phyloP scores from a whole-genome alignment of 2,888 invertebrate species.

The Scaptomyza caliginosa region DNA sequence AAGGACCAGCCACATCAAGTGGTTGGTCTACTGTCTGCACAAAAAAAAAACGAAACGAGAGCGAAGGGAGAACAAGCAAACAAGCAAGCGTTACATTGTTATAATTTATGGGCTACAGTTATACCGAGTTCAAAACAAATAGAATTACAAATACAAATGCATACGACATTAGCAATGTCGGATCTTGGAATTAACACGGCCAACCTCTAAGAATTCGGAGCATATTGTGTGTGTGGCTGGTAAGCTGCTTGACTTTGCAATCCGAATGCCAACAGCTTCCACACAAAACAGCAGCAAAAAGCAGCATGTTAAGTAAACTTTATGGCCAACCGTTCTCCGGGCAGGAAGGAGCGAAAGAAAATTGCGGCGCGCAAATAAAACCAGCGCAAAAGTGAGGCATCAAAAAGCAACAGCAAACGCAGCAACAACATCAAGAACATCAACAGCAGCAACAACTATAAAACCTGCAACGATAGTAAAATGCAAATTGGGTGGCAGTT shows the following conservation, averaged over 20 bases:
- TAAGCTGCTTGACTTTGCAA: slow-evolving; percentile 74
- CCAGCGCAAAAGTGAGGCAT: slow-evolving; percentile 72
- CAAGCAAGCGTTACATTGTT: slow-evolving; percentile 58
- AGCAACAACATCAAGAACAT: slow-evolving; percentile 38
- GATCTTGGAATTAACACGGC: slow-evolving; percentile 59
- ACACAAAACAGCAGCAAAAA: slow-evolving; percentile 20
- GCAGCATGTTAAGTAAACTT: slow-evolving; percentile 78
- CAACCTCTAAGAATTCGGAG: slow-evolving; percentile 44
- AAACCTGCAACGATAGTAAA: slow-evolving; percentile 79
- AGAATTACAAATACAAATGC: slow-evolving; percentile 64
- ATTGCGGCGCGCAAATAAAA: slow-evolving; percentile 76
- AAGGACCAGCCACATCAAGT: slow-evolving; percentile 48
- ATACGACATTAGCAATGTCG: slow-evolving; percentile 62
- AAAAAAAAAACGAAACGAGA: slow-evolving; percentile 5
- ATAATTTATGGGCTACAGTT: slow-evolving; percentile 68
- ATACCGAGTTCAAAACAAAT: slow-evolving; percentile 56
- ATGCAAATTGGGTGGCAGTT: slow-evolving; percentile 71
- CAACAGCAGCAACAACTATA: slow-evolving; percentile 64
- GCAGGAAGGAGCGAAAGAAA: slow-evolving; percentile 53
- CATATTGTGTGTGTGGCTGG: slow-evolving; percentile 55
- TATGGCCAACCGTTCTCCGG: slow-evolving; percentile 58
- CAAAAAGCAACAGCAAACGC: slow-evolving; percentile 64
- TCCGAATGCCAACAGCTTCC: slow-evolving; percentile 71
- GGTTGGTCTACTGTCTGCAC: slow-evolving; percentile 42
- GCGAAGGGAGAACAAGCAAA: not conserved